Base-by-base conservation (phyloP, 2,113 vertebrate species). In the Azemiops feae region DNA sequence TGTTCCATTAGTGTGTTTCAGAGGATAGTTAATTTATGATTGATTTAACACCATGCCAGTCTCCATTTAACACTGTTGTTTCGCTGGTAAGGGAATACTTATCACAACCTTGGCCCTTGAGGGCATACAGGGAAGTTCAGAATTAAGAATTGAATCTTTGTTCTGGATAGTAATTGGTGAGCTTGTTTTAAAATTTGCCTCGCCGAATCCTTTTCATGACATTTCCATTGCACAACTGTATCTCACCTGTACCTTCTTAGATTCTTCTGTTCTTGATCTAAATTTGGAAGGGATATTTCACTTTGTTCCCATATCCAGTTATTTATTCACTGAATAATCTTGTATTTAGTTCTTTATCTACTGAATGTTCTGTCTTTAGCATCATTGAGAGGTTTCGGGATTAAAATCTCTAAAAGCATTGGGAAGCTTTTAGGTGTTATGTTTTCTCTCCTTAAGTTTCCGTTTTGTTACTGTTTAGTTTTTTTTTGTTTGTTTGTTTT, bases 41-140 rank as follows among this genome's bases (percentile, higher is more conserved):
- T 47, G 85, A 30, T 55, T 60, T 30, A 58, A n/a, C 22, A 39
- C 45, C 8, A 2, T 52, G 55, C 30, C 55, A 27, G 53, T 52
- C 86, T 30, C 87, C 55, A 7, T 64, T 69, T 92, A 58, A 64
- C 30, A 64, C n/a, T 52, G 58, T 64, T 64, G 20, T 86, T 69
- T 64, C 18, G 91, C 57, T 92, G 91, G 69, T 88, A 64, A 69
- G 45, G 45, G n/a, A 92, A 64, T 88, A 92, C 60, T 88, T 92
- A 69, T 64, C 91, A 88, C 64, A 92, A 88, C 57, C 18, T 87
- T 69, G 57, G 64, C 43, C 23, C 43, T 34, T 87, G 55, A 39
- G 30, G n/a, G 55, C 20, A 25, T 92, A 52, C 85, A 87, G n/a
- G 20, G 85, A 50, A 23, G 18, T 20, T 5, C 43, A 34, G 5